A percentile compares a stretch with the other conserved stretches of the same genome.
Conservation (phyloP, 2,113 vertebrate species). For the Alouatta palliata region DNA sequence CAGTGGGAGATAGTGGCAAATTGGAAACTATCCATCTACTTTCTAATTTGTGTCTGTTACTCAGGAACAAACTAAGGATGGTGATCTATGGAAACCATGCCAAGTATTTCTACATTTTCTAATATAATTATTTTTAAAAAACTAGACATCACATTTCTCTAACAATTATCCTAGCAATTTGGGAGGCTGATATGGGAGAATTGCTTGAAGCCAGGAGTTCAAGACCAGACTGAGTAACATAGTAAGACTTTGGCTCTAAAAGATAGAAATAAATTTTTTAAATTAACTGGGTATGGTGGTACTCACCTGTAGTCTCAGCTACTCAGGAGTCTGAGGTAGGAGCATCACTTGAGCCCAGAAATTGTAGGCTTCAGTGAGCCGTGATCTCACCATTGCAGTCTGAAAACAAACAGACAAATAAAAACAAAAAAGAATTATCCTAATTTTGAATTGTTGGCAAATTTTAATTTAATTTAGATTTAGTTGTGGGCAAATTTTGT, state of each 20-base stretch:
- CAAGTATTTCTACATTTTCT: neutral
- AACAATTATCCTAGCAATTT: neutral
- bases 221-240: neutral
- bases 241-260: neutral
- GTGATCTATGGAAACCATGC: neutral
- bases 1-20: neutral
- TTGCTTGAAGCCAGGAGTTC: neutral
- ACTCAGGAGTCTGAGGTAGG: neutral
- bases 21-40: neutral
- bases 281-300: neutral
- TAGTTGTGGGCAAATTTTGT: neutral
- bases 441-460: neutral
- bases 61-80: neutral
- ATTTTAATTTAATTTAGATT: neutral
- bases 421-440: neutral
- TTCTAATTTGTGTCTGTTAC: no score
- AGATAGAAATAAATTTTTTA: neutral
- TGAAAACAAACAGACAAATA: neutral
- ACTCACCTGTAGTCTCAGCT: neutral
- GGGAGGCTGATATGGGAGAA: neutral
- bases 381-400: neutral
- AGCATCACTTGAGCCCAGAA: neutral
- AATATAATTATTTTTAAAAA: neutral
- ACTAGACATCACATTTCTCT: neutral
- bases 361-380: neutral